A percentile compares a stretch with the other conserved stretches of the same genome.
Evolutionary conservation across 2,888 invertebrate genomes (phyloP).

Genomic region (Cactoblastis cactorum): DNA sequence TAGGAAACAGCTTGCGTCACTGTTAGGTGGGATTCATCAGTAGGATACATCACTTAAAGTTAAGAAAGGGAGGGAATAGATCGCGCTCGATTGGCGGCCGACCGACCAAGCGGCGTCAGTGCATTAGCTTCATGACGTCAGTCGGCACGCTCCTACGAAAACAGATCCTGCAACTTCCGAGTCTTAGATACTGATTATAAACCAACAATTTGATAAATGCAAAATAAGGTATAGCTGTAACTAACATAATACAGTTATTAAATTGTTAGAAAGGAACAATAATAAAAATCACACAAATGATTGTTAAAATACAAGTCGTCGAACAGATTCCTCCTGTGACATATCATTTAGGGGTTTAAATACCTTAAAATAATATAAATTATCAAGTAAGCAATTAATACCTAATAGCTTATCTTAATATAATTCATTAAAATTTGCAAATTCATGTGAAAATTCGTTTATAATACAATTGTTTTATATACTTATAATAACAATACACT

Average conservation of each 20-base stretch:
- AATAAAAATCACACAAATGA: constrained; percentile 16
- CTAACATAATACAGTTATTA: constrained; percentile 12
- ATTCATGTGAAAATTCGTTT: constrained; percentile 18
- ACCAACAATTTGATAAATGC: constrained; percentile 16
- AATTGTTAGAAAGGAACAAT: constrained; percentile 17
- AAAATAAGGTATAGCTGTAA: constrained; percentile 18
- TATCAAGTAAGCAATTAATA: constrained; percentile 26
- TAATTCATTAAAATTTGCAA: constrained; percentile 19
- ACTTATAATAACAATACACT: constrained; percentile 20
- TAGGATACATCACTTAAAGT: constrained; percentile 37
- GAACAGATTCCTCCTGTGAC: constrained; percentile 20
- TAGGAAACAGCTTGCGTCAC: constrained; percentile 44
- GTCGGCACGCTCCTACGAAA: not conserved
- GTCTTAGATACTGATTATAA: not conserved
- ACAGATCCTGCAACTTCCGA: not conserved
- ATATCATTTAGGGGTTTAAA: constrained; percentile 23
- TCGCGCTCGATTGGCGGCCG: constrained; percentile 37
- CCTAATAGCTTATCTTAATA: constrained; percentile 21
- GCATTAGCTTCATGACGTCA: not conserved
- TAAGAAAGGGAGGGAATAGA: constrained; percentile 48
- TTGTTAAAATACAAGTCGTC: constrained; percentile 18
- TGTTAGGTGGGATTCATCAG: constrained; percentile 60
- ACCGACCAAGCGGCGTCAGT: too few relatives aligned
- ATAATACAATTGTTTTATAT: constrained; percentile 20
- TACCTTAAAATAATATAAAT: constrained; percentile 34